A percentile compares a stretch with the other conserved stretches of the same genome.
Evolutionary conservation across 1,140 invertebrate species (phyloP).

Genomic region (Ceratosolen fusciceps): DNA sequence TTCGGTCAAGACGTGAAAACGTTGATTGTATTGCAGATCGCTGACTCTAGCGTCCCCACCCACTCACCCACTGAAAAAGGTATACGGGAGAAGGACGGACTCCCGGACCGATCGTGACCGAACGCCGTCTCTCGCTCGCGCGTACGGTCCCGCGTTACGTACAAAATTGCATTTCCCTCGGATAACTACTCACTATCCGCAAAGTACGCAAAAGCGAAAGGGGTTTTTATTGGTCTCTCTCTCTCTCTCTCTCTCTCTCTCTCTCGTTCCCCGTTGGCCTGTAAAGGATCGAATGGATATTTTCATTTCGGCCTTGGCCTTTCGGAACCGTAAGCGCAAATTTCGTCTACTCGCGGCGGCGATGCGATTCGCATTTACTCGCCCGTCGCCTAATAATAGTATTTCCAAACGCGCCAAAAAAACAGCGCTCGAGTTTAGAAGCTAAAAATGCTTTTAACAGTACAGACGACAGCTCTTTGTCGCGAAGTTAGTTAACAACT

Average conservation of each 20-base stretch:
- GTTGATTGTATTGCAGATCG: constrained; percentile 20
- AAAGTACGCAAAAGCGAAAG: background rate
- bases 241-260: background rate
- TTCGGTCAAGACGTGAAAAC: constrained; percentile 22
- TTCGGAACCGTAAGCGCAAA: no score
- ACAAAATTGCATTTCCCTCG: no score
- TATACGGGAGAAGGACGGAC: no score
- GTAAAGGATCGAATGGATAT: background rate
- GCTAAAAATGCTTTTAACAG: constrained; percentile 7
- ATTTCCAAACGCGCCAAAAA: no score
- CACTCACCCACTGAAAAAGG: no score
- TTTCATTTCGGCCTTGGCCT: background rate
- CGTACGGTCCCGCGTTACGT: no score
- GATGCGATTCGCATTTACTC: background rate
- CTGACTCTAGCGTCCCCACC: no score
- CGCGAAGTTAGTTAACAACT: constrained; percentile 12
- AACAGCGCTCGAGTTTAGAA: background rate
- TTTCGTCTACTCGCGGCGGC: no score
- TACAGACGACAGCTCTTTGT: constrained; percentile 15
- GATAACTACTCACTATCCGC: no score
- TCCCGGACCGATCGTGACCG: no score
- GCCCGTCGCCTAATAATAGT: no score
- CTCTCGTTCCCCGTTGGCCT: background rate
- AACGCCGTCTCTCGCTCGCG: no score
- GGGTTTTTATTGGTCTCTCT: background rate